phyloP scores from a whole-genome alignment of 2,888 invertebrate species.

The Itoplectis maculator region DNA sequence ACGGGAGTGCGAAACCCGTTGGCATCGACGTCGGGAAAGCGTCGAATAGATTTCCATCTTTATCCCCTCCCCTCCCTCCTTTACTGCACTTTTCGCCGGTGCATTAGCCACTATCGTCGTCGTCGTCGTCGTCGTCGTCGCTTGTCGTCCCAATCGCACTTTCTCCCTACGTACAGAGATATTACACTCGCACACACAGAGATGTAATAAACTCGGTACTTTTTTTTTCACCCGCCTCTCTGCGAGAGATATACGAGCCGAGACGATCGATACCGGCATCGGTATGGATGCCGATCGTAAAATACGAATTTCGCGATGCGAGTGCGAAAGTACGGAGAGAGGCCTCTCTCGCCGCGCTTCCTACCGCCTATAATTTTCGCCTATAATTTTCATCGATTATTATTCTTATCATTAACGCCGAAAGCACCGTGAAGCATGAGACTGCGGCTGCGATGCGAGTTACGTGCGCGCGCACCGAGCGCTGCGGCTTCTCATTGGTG shows the following conservation, averaged over 20 bases:
- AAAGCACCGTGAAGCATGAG: conserved; percentile 53
- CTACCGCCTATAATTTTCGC: background rate
- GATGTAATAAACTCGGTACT: conserved; percentile 55
- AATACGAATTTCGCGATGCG: conserved; percentile 41
- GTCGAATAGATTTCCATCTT: conserved; percentile 24
- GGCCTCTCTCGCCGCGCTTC: background rate
- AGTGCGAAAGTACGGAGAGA: conserved; percentile 38
- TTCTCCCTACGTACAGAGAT: conserved; percentile 33
- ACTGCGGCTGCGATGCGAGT: conserved; percentile 33
- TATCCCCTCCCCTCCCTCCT: no score
- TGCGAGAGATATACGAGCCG: conserved; percentile 59
- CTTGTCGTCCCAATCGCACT: conserved; percentile 20
- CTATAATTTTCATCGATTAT: conserved; percentile 35
- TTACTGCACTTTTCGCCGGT: conserved; percentile 32
- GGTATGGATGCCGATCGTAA: conserved; percentile 43
- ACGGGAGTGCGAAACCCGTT: conserved; percentile 4
- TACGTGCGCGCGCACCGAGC: background rate
- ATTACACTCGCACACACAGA: conserved; percentile 36
- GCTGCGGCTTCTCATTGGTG: background rate
- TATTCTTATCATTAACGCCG: conserved; percentile 23
- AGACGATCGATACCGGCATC: conserved; percentile 57
- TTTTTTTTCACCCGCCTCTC: conserved; percentile 13
- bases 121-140: conserved; percentile 29
- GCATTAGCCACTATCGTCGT: background rate
- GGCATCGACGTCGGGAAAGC: conserved; percentile 10